Conservation (phyloP, 2,888 invertebrate genomes). For the Tinea pellionella region DNA sequence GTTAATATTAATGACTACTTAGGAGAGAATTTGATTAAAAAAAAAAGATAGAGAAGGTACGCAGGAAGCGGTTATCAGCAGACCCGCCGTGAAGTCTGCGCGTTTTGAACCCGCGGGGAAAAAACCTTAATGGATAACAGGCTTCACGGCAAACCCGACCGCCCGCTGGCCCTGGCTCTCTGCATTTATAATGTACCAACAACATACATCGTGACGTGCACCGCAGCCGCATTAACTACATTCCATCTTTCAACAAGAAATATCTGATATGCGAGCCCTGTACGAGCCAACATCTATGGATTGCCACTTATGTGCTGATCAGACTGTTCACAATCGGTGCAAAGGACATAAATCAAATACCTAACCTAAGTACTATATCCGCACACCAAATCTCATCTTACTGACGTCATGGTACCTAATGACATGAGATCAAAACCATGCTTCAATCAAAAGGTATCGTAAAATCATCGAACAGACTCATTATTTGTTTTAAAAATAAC, state of each 20-base stretch:
- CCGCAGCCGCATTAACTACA: constrained; percentile 8
- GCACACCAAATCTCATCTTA: too few species aligned
- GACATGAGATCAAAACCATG: too few species aligned
- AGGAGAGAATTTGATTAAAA: neutral
- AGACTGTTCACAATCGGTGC: neutral
- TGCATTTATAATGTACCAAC: constrained; percentile 10
- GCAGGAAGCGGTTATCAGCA: constrained; percentile 14
- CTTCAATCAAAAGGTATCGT: too few species aligned
- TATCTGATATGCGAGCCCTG: neutral
- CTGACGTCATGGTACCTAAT: too few species aligned
- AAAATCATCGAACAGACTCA: too few species aligned
- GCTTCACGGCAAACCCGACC: constrained; percentile 14
- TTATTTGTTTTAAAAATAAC: too few species aligned
- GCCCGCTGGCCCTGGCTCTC: constrained; percentile 4
- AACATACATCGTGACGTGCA: constrained; percentile 5
- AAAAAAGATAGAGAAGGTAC: neutral
- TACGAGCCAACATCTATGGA: neutral
- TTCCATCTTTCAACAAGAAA: constrained; percentile 12
- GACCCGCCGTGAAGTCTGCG: constrained; percentile 16
- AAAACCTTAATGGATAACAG: constrained; percentile 16
- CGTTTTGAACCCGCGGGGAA: constrained; percentile 12
- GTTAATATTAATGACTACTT: neutral
- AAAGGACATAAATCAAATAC: neutral
- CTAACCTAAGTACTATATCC: too few species aligned
- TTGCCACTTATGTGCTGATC: neutral